Base-by-base conservation (phyloP, 2,797 vertebrate species). In the Periophthalmus magnuspinnatus region DNA sequence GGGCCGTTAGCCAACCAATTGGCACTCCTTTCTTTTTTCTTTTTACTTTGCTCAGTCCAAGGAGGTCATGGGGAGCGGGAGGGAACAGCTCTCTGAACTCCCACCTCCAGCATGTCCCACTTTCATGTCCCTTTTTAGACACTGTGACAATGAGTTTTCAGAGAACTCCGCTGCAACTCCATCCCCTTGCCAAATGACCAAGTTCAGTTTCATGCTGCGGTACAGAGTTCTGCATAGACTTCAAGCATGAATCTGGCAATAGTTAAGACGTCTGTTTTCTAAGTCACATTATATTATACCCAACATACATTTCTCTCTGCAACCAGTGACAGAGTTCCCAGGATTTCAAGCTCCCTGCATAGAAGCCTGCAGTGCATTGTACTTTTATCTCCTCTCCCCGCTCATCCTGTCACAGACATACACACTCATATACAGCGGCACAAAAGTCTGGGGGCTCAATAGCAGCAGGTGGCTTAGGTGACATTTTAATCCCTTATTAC, bases 401-500 rank as follows among this genome's bases (percentile, higher is more conserved):
- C n/a, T 61, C 32, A 28, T 33, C 11, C 38, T 34, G 48, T 67
- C 74, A 67, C 69, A 57, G 65, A 67, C 58, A 67, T 64, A 72
- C 75, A 75, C 48, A 73, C 68, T 72, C 76, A 78, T 74, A 81
- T 68, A 78, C 69, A 79, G 16, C 62, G 60, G 67, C 84, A 90
- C 81, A 86, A 86, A 88, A 90, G 88, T 90, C 89, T 91, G 62
- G 81, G 85, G 91, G 90, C 91, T 93, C 90, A 89, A 90, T 93
- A 92, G 89, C 91, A 93, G 93, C 91, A 93, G 93, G 93, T 94
- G 93, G 89, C 87, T 93, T 90, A 93, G 92, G 92, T 92, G 89
- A 93, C 92, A 93, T 92, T 92, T 92, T 92, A 93, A 92, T 94
- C 93, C 93, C 88, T 92, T 92, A 92, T 93, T 93, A 93, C 91